Evolutionary conservation across 2,113 vertebrate genomes (phyloP).

Genomic region (Pomatorhinus ruficollis): DNA sequence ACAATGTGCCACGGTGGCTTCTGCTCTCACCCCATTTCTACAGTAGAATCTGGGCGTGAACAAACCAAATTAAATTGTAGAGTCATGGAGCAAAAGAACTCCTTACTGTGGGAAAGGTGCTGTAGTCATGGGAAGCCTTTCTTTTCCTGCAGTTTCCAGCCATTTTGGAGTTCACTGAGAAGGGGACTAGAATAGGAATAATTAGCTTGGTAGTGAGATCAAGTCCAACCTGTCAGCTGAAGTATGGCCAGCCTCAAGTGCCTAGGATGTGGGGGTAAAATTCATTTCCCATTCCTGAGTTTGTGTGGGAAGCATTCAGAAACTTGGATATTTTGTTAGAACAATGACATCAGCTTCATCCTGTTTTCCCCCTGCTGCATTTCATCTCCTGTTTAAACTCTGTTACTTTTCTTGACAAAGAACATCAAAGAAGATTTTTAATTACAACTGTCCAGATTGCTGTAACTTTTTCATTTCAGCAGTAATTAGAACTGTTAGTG

Average conservation of each 20-base stretch:
- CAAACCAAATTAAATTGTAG: not conserved
- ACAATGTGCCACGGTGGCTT: not conserved
- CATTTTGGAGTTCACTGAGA: not conserved
- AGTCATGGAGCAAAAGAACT: not conserved
- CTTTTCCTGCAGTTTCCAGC: not conserved
- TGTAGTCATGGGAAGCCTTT: not conserved
- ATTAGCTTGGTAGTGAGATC: not conserved
- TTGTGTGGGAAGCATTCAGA: not conserved
- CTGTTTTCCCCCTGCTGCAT: not conserved
- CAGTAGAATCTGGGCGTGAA: not conserved
- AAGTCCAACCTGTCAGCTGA: not conserved
- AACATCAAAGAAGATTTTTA: not conserved
- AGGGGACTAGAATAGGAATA: not conserved
- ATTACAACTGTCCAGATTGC: not conserved
- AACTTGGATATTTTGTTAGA: not conserved
- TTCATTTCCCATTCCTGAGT: not conserved
- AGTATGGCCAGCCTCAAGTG: not conserved
- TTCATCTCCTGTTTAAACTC: not conserved
- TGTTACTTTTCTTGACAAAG: not conserved
- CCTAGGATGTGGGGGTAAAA: not conserved
- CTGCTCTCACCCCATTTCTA: not conserved
- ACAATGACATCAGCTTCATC: not conserved
- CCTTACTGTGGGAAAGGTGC: not conserved
- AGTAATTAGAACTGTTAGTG: not conserved
- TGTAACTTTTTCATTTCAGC: not conserved